A percentile compares a stretch with the other conserved stretches of the same genome.
Conservation (phyloP, 2,113 vertebrate species). For the Myocastor coypus region DNA sequence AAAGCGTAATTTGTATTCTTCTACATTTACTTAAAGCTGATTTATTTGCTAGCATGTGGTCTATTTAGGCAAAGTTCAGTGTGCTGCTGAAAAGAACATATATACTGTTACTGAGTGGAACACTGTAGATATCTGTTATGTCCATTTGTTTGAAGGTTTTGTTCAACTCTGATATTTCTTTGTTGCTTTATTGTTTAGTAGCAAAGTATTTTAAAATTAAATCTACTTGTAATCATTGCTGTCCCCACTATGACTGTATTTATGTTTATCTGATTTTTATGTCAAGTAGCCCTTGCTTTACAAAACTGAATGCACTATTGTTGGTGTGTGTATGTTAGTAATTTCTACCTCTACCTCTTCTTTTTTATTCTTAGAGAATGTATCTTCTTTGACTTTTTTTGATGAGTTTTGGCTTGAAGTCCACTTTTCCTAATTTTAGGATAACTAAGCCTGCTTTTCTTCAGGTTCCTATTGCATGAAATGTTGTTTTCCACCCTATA, state of each 20-base stretch:
- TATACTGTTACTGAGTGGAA: background rate
- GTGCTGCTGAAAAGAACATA: background rate
- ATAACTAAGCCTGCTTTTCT: background rate
- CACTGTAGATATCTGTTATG: background rate
- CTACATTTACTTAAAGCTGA: background rate
- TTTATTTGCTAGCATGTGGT: background rate
- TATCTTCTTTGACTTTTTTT: background rate
- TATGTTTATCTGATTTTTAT: background rate
- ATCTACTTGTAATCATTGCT: background rate
- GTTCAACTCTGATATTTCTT: background rate
- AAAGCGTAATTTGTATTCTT: background rate
- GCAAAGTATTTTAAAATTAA: background rate
- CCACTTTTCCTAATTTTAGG: background rate
- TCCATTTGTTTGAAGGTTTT: background rate
- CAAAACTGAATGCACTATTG: background rate
- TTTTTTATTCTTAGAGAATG: background rate
- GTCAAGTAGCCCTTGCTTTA: background rate
- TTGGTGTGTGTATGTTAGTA: background rate
- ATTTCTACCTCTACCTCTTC: background rate
- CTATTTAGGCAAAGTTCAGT: background rate
- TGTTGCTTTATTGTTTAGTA: background rate
- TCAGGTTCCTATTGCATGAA: background rate
- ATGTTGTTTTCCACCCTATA: background rate
- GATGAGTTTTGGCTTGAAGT: background rate
- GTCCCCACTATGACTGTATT: background rate